phyloP scores from a whole-genome alignment of 2,888 invertebrate species.

The Acrocyrtus sp. region DNA sequence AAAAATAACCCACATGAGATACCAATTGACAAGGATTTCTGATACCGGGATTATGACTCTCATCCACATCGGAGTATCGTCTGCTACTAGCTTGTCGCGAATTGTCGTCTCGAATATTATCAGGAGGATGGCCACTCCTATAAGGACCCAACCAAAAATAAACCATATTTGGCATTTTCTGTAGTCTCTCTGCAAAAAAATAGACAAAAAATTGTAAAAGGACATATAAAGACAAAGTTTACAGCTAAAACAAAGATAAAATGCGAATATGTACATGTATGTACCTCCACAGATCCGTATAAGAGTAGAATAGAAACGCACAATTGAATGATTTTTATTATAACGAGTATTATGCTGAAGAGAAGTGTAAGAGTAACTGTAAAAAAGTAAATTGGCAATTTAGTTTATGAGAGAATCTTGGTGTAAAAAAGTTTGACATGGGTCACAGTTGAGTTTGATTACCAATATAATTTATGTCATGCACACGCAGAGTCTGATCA shows the following conservation, averaged over 20 bases:
- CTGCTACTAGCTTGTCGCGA: constrained; percentile 23
- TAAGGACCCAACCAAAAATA: constrained; percentile 40
- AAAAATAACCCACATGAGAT: constrained; percentile 50
- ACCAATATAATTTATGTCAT: constrained; percentile 51
- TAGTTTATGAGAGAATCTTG: too few relatives aligned
- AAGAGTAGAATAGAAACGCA: constrained; percentile 39
- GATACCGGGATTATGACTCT: constrained; percentile 38
- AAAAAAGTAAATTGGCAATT: too few relatives aligned
- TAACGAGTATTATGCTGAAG: constrained; percentile 47
- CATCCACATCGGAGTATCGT: constrained; percentile 33
- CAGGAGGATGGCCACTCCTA: constrained; percentile 36
- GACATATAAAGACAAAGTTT: neutral
- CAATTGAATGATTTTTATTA: constrained; percentile 38
- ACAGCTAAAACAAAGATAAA: neutral
- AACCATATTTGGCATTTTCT: constrained; percentile 50
- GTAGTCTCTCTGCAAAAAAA: constrained; percentile 37
- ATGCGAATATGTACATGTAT: neutral
- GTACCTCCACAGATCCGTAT: constrained; percentile 48
- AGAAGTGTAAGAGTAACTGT: constrained; percentile 50
- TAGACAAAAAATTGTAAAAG: neutral
- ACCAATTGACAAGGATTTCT: constrained; percentile 47
- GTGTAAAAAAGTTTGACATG: too few relatives aligned
- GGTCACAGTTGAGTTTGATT: constrained; percentile 12
- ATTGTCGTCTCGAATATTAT: constrained; percentile 43
- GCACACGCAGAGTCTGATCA: constrained; percentile 3